Conservation (phyloP, 2,113 vertebrate species). For the Austrofundulus limnaeus region DNA sequence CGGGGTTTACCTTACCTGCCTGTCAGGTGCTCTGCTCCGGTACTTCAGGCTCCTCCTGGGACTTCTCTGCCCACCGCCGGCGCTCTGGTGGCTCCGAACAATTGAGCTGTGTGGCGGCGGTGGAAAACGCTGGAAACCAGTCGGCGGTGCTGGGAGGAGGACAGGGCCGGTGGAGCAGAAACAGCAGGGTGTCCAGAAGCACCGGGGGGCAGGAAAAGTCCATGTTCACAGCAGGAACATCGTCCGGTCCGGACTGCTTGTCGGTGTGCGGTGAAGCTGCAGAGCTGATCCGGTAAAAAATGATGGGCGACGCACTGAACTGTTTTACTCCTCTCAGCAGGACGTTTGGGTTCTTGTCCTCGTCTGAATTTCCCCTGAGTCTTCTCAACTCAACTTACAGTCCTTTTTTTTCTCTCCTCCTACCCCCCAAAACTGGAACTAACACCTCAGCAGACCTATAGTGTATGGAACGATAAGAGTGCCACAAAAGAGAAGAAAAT, state of each 20-base stretch:
- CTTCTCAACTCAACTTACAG: not conserved
- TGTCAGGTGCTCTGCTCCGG: conserved; percentile 49
- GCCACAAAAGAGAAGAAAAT: not conserved
- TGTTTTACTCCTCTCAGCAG: conserved; percentile 17
- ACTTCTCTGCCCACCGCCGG: conserved; percentile 50
- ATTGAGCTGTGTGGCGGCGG: conserved; percentile 46
- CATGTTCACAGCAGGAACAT: conserved; percentile 70
- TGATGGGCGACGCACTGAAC: not conserved
- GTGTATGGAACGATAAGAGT: not conserved
- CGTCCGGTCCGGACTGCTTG: conserved; percentile 21
- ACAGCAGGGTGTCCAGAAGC: conserved; percentile 34
- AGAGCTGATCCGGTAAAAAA: not conserved
- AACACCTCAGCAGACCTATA: not conserved
- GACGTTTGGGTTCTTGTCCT: conserved; percentile 26
- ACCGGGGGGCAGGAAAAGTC: conserved; percentile 52
- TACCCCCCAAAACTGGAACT: not conserved
- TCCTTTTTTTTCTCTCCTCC: too few species aligned
- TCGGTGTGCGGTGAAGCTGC: too few species aligned
- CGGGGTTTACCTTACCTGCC: conserved; percentile 49
- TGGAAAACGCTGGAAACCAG: conserved; percentile 41
- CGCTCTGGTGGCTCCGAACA: conserved; percentile 37
- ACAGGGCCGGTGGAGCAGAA: conserved; percentile 35
- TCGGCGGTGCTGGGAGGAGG: conserved; percentile 33
- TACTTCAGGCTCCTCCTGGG: conserved; percentile 36
- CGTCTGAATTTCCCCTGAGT: not conserved